Base-by-base conservation (phyloP, 2,113 vertebrate species). In the Melanocharis versteri region DNA sequence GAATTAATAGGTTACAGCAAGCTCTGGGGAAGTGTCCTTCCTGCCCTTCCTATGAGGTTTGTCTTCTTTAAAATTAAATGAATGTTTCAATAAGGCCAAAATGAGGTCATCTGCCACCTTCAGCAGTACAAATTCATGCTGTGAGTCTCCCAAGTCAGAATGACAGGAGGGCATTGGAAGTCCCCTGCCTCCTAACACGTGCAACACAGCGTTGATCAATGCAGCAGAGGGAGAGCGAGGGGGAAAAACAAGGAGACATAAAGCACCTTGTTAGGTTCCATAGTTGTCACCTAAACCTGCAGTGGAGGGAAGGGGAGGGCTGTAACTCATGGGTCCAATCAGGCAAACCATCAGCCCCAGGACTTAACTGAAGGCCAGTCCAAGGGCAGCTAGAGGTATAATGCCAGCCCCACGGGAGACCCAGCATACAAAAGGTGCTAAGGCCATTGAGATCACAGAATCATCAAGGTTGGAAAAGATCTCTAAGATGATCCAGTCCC, bases 141-240 rank as follows among this genome's bases (percentile, higher is more conserved):
- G 7, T 51, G n/a, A 60, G 18, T 33, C 15, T 92, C 26, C 26
- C 11, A 61, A 19, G 18, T 16, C 11, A 89, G 69, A 72, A 51
- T 53, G 18, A 28, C 1, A 30, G 24, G 33, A 47, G 8, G 21
- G 18, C 23, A 17, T 5, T 35, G 13, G 21, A 60, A 39, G 7
- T 27, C 10, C 9, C 15, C 18, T 72, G 18, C 7, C n/a, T 69
- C 27, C 7, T 72, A 39, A 31, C 0, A 2, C 27, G 68, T 85
- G 26, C 19, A 51, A 35, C 11, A 18, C 6, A 9, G 11, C 0
- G 0, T 45, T 26, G 19, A 33, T 82, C 26, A 7, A 2, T 16
- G 26, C 13, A 75, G 45, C 2, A 3, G 24, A 15, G 40, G 11
- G 15, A 89, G 22, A 53, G 21, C 0, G 22, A 57, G 22, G 9